Evolutionary conservation across 2,797 vertebrate species (phyloP), one percentile per base, ranked within the genome.

Genomic region (Parambassis ranga): DNA sequence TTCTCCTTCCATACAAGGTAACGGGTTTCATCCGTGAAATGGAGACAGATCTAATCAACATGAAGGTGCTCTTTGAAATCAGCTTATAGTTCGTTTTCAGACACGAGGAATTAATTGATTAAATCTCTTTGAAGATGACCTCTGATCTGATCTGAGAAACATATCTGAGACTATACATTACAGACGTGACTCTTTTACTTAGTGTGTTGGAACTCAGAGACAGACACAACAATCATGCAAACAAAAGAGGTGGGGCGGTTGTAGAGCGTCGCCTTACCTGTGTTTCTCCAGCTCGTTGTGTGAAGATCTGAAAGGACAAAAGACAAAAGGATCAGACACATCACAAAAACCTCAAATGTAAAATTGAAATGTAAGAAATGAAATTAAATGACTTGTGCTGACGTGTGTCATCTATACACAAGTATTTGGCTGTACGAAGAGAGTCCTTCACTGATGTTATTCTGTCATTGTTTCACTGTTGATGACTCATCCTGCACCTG

Each of bases 231-330:
- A 28, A 63, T 55, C 42, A 38, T 27, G 49, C 24, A 65, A 55
- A 73, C 14, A 14, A 13, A 10, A 67, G 13, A 51, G 14, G 65
- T 2, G 5, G 10, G 11, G 8, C 41, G 43, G 24, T n/a, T 9
- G 33, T 8, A 37, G 16, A 6, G 27, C 1, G 2, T 61, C 33
- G n/a, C 81, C 95, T 95, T 90, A 98, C 97, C 97, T 97, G 93
- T 98, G 96, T 91, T 98, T 98, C 92, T 99, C 96, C 91, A 98
- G 93, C 89, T 99, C 97, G 1, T 99, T 99, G 93, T 99, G 97
- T 63, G 96, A 98, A 18, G 93, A 94, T 77, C 93, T 93, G 83
- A 75, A 87, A 89, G 2, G 64, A 87, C 58, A 79, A 43, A 85
- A 75, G 65, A 66, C 15, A 33, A 75, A n/a, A n/a, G n/a, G n/a